Percentiles rank a stretch among this genome's conserved stretches.
phyloP scores from a whole-genome alignment of 2,888 invertebrate species.

The Allacma fusca region DNA sequence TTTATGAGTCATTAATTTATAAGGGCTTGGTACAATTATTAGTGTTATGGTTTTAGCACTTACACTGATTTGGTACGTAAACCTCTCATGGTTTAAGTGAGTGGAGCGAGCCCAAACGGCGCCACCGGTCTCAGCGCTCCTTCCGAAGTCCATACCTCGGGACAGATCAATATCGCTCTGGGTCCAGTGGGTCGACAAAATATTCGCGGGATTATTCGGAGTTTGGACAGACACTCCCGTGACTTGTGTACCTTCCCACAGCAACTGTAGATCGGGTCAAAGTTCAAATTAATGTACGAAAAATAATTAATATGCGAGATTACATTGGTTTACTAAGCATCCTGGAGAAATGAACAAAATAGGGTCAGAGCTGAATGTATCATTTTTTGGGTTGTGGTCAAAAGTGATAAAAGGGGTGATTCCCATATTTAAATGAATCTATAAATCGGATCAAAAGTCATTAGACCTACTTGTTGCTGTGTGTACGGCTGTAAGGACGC shows the following conservation, averaged over 20 bases:
- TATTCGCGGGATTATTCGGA: constrained; percentile 65
- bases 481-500: constrained; percentile 68
- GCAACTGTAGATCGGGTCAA: too few relatives aligned
- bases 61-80: constrained; percentile 61
- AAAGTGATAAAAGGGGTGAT: too few relatives aligned
- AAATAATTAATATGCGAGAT: too few relatives aligned
- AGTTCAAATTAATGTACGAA: too few relatives aligned
- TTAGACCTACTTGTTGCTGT: constrained; percentile 41
- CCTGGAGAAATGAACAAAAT: too few relatives aligned
- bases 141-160: constrained; percentile 78
- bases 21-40: background rate
- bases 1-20: too few relatives aligned
- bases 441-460: too few relatives aligned
- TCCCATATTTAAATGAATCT: too few relatives aligned
- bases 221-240: constrained; percentile 54
- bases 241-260: constrained; percentile 59
- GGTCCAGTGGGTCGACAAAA: constrained; percentile 78
- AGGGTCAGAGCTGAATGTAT: too few relatives aligned
- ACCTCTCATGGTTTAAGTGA: constrained; percentile 62
- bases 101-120: constrained; percentile 60
- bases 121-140: constrained; percentile 48
- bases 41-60: constrained; percentile 2
- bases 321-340: too few relatives aligned
- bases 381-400: too few relatives aligned
- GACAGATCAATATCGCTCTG: constrained; percentile 79